Conservation (phyloP, 2,797 vertebrate species). For the Pipistrellus kuhlii region DNA sequence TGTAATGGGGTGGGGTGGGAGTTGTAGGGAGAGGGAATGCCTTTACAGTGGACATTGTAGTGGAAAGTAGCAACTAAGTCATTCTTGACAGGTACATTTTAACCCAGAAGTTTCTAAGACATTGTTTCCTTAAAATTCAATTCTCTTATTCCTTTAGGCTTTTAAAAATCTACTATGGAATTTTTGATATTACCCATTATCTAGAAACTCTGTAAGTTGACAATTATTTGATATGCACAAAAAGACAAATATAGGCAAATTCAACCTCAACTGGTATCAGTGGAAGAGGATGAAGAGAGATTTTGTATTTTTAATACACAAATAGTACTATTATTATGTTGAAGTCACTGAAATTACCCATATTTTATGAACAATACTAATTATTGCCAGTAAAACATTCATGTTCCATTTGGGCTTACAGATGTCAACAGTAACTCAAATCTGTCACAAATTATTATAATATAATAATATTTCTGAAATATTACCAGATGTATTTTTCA, state of each 20-base stretch:
- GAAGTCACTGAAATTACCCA: conserved; percentile 31
- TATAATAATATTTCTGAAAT: conserved; percentile 58
- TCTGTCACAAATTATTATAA: conserved; percentile 28
- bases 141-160: background rate
- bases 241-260: background rate
- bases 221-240: background rate
- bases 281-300: background rate
- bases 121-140: background rate
- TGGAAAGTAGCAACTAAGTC: background rate
- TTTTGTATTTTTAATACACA: background rate
- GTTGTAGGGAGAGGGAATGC: background rate
- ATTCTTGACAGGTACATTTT: background rate
- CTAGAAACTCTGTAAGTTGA: conserved; percentile 3
- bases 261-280: background rate
- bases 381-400: background rate
- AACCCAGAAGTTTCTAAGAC: background rate
- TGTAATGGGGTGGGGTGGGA: fast-evolving
- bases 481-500: conserved; percentile 53
- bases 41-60: background rate
- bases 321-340: background rate
- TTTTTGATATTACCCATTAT: background rate
- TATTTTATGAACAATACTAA: conserved; percentile 48
- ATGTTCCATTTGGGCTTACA: conserved; percentile 9
- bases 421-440: conserved; percentile 42
- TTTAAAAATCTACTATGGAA: conserved; percentile 9